Evolutionary conservation across 2,113 vertebrate species (phyloP), one percentile per base, ranked within the genome.

Genomic region (Percopsis transmontana): DNA sequence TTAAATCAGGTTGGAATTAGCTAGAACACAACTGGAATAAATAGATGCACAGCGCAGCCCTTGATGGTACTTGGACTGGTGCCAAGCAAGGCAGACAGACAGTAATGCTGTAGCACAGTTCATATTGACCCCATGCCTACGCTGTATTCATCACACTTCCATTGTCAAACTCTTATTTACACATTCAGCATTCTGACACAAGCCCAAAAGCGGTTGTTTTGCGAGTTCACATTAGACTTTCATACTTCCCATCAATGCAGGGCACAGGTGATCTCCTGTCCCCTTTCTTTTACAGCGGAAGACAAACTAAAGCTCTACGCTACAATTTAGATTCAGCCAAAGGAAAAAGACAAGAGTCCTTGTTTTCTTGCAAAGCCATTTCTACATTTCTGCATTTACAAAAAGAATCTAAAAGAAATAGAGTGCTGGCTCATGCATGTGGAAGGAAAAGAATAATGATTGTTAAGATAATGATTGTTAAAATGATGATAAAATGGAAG

Each of bases 81-180:
- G 82, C 82, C 79, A 85, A 47, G 66, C 62, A 50, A 80, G 55
- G 54, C 76, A 82, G 85, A 84, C 80, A 79, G 70, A 24, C 61
- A 65, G 68, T 64, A 64, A 50, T 42, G 42, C 68, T 66, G 61
- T 70, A 75, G 68, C 39, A 16, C 19, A 58, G 59, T 62, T 73
- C 62, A 70, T 8, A 62, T 51, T 83, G 86, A 85, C 84, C 76
- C 52, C 14, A 16, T 62, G 70, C 82, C 82, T 79, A 87, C 83
- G 23, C 77, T 74, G 38, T 8, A 78, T 73, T 84, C 80, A 85
- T 73, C 82, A 73, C 60, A 55, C 76, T 42, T 66, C 63, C 52
- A 72, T 63, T 63, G 44, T 55, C 40, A 58, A 78, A 82, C 63
- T 62, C 55, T 23, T 68, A 59, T 81, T 84, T 54, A 64, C 9